Conservation (phyloP, 2,113 vertebrate genomes). For the Empidonax alnorum region DNA sequence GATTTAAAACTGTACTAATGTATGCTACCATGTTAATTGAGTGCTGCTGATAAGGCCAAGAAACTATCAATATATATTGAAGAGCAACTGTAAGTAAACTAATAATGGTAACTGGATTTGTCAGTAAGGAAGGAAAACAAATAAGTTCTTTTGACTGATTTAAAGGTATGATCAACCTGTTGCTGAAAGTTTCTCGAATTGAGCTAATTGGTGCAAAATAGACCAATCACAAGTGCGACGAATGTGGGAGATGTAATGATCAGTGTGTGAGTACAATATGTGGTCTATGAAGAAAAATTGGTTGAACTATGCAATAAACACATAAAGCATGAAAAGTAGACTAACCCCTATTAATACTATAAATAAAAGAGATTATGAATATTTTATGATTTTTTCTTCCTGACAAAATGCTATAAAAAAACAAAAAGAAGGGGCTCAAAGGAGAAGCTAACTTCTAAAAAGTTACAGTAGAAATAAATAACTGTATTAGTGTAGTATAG, state of each 20-base stretch:
- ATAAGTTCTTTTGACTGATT: slow-evolving; percentile 40
- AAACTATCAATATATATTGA: slow-evolving; percentile 69
- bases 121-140: slow-evolving; percentile 55
- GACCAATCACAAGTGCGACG: not conserved
- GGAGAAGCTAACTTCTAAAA: not conserved
- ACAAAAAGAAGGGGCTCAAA: not conserved
- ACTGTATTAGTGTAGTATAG: not conserved
- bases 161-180: slow-evolving; percentile 47
- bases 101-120: slow-evolving; percentile 67
- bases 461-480: not conserved
- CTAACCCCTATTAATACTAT: not conserved
- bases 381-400: not conserved
- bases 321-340: not conserved
- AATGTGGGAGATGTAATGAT: not conserved
- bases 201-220: slow-evolving; percentile 15
- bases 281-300: not conserved
- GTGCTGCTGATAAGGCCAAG: slow-evolving; percentile 49
- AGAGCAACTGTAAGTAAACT: slow-evolving; percentile 63
- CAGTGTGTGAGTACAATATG: not conserved
- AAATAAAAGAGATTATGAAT: not conserved
- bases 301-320: not conserved
- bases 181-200: slow-evolving; percentile 37
- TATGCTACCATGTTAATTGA: slow-evolving; percentile 57
- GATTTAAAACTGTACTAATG: slow-evolving; percentile 68
- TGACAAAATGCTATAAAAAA: not conserved